Evolutionary conservation across 2,888 invertebrate species (phyloP), one percentile per base, ranked within the genome.

Genomic region (Drosophila meridionalis): DNA sequence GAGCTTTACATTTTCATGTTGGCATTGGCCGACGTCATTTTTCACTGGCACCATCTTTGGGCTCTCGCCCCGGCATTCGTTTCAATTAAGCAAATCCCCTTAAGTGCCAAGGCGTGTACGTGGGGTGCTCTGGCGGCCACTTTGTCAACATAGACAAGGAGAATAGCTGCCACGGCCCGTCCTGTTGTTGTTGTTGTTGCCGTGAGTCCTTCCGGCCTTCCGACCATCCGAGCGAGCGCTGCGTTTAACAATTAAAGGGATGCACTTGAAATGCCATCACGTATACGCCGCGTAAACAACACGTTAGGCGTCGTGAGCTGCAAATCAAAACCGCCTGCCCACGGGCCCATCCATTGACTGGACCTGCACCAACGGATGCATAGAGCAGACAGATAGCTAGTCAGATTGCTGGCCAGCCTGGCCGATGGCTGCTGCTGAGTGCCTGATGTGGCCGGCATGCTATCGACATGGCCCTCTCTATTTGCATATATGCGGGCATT

Each of bases 61-160:
- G 65, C 69, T 63, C 68, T 76, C 60, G 69, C 73, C 73, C 76
- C 68, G 73, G 83, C 77, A 84, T 89, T 90, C 87, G 80, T 87
- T 90, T 90, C 89, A 90, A 90, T 90, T 90, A 90, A 90, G 83
- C 89, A 90, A 91, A 90, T 91, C 90, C 91, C 87, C 90, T 80
- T 90, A 90, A 90, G 89, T 90, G 90, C 74, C 90, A 77, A 76
- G 87, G 73, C 89, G 87, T 89, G 87, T 84, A 87, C 87, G 84
- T 84, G 66, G 64, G 40, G 38, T 11, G 53, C 69, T 53, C 55
- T 47, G 57, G 11, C 58, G 69, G 64, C 76, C 80, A 76, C 76
- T 76, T 76, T 76, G 76, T 79, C 85, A 71, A 71, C 73, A 72
- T 62, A 80, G 69, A 78, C 73, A 67, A 67, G 63, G 62, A 78